Evolutionary conservation across 1,140 invertebrate genomes (phyloP).

Genomic region (Orius insidiosus): DNA sequence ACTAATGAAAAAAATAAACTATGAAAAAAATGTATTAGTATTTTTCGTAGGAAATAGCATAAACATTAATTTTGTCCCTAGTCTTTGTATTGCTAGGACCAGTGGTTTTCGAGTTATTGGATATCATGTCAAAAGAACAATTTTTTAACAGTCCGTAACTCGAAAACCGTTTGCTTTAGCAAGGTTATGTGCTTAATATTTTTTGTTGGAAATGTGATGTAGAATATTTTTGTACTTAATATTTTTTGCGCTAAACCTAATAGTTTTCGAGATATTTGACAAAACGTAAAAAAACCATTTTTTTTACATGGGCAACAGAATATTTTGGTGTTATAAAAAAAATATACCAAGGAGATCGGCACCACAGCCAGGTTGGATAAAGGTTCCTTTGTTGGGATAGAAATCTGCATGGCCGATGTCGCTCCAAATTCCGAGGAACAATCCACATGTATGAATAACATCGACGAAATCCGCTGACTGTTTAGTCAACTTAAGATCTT

Average conservation of each 20-base stretch:
- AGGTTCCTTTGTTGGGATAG: constrained; percentile 38
- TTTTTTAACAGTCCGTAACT: background rate
- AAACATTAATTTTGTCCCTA: too few relatives aligned
- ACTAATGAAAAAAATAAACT: too few relatives aligned
- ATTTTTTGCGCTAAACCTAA: too few relatives aligned
- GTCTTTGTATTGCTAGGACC: too few relatives aligned
- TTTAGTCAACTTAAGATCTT: constrained; percentile 25
- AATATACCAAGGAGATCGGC: background rate
- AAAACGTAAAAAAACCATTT: background rate
- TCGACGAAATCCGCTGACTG: constrained; percentile 37
- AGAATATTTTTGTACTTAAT: too few relatives aligned
- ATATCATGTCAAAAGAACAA: background rate
- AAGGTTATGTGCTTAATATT: too few relatives aligned
- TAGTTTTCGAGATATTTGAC: too few relatives aligned
- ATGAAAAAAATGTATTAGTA: background rate
- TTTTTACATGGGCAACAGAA: background rate
- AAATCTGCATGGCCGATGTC: constrained; percentile 39
- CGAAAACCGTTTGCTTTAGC: background rate
- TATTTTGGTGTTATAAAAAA: background rate
- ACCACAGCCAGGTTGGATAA: constrained; percentile 43
- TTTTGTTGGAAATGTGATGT: too few relatives aligned
- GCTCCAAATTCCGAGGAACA: constrained; percentile 32
- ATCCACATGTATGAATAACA: constrained; percentile 38
- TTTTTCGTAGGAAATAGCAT: too few relatives aligned
- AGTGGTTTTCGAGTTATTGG: too few relatives aligned